Percentiles rank a stretch among this genome's conserved stretches.
These are phyloP conservation scores for Ceratina japonica DNA, from an alignment of 1,140 invertebrate genomes.

Conservation along the genomic window DNA sequence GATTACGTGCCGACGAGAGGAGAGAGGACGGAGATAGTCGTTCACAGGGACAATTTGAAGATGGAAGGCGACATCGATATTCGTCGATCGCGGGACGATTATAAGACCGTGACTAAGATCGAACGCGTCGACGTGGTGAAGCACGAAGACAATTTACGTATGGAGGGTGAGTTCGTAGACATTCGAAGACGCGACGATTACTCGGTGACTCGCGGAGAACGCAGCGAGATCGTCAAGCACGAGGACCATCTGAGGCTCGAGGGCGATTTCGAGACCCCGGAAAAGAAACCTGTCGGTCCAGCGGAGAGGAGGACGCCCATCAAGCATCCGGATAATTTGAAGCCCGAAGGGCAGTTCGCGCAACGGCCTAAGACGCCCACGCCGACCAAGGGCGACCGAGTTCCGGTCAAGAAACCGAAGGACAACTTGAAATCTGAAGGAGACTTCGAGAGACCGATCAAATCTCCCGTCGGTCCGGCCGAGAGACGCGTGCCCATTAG, in stretches of 20 bases:
- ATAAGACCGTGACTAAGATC: too few relatives aligned
- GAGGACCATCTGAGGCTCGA: slow-evolving; percentile 80
- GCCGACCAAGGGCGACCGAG: slow-evolving; percentile 65
- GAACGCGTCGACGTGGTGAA: too few relatives aligned
- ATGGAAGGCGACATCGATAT: too few relatives aligned
- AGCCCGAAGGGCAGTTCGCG: slow-evolving; percentile 82
- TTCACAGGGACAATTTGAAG: too few relatives aligned
- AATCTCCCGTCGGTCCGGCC: too few relatives aligned
- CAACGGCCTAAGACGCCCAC: slow-evolving; percentile 71
- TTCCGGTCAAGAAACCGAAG: slow-evolving; percentile 54
- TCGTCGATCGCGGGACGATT: too few relatives aligned
- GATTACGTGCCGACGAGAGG: too few relatives aligned
- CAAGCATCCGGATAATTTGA: slow-evolving; percentile 80
- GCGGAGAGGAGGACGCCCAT: slow-evolving; percentile 68
- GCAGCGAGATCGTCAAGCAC: slow-evolving; percentile 82
- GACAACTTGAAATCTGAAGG: slow-evolving; percentile 80
- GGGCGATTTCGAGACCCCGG: slow-evolving; percentile 76
- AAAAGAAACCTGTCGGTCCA: slow-evolving; percentile 61
- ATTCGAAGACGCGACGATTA: slow-evolving; percentile 81
- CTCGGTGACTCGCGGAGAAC: slow-evolving; percentile 80
- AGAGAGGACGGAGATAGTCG: too few relatives aligned
- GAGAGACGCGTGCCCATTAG: too few relatives aligned
- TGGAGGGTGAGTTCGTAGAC: too few relatives aligned
- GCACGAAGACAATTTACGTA: too few relatives aligned
- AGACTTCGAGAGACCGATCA: too few relatives aligned